A percentile compares a stretch with the other conserved stretches of the same genome.
Conservation (phyloP, 2,888 invertebrate species). For the Aphelenchoides bicaudatus region DNA sequence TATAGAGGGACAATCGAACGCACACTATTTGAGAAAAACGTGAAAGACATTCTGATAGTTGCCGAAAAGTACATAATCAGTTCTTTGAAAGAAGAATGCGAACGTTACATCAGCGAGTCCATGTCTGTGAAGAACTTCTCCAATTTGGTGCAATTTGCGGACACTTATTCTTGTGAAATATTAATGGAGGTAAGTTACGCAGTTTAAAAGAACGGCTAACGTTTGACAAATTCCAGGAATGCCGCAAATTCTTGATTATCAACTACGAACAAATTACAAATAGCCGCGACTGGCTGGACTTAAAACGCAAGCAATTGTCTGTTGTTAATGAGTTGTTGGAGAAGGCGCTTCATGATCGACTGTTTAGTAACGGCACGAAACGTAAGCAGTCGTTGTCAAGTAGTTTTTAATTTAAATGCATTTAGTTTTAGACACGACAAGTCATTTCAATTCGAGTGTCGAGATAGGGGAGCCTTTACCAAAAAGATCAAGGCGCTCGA, state of each 20-base stretch:
- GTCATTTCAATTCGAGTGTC: no score
- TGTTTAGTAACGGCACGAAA: no score
- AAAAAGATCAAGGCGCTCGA: no score
- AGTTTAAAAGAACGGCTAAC: constrained; percentile 17
- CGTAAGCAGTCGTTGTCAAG: no score
- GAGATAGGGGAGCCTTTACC: no score
- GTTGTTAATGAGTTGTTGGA: constrained; percentile 53
- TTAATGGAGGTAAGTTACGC: constrained; percentile 32
- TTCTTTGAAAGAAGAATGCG: constrained; percentile 52
- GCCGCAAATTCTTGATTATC: constrained; percentile 38
- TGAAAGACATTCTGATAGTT: constrained; percentile 51
- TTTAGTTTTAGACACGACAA: no score
- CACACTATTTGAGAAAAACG: constrained; percentile 27
- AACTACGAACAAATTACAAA: constrained; percentile 45
- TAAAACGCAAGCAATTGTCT: constrained; percentile 45
- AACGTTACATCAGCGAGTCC: constrained; percentile 40
- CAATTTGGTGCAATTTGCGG: constrained; percentile 42
- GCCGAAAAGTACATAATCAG: constrained; percentile 56
- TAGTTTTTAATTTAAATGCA: no score
- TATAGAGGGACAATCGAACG: constrained; percentile 45
- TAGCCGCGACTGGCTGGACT: constrained; percentile 45
- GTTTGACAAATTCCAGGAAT: constrained; percentile 25
- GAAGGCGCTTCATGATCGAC: constrained; percentile 25
- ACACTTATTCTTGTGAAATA: constrained; percentile 40
- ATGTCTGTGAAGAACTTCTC: constrained; percentile 43